phyloP scores from a whole-genome alignment of 2,888 invertebrate species.

The Itoplectis maculator region DNA sequence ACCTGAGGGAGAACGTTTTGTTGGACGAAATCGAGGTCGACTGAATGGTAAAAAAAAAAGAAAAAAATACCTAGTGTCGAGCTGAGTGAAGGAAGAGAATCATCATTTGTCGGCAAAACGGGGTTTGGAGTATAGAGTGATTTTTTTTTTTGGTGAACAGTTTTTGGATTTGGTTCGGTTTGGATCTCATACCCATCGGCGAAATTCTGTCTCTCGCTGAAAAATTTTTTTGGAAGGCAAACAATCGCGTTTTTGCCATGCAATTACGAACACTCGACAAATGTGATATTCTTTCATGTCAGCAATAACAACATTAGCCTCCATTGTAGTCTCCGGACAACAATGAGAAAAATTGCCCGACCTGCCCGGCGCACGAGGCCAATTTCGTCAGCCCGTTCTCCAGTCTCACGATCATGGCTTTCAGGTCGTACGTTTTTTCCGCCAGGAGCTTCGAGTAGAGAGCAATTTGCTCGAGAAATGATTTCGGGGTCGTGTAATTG shows the following conservation, averaged over 20 bases:
- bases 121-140: too few species aligned
- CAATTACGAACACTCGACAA: too few species aligned
- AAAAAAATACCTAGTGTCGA: background rate
- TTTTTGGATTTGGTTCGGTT: too few species aligned
- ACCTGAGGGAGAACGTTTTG: slow-evolving; percentile 84
- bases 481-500: slow-evolving; percentile 98
- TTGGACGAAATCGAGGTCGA: background rate
- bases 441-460: slow-evolving; percentile 91
- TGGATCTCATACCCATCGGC: too few species aligned
- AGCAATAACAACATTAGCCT: background rate
- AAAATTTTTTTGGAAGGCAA: too few species aligned
- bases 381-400: slow-evolving; percentile 96
- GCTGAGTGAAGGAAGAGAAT: too few species aligned
- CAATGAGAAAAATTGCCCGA: slow-evolving; percentile 75
- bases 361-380: slow-evolving; percentile 93
- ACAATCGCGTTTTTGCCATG: too few species aligned
- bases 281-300: too few species aligned
- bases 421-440: slow-evolving; percentile 89
- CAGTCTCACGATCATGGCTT: slow-evolving; percentile 91
- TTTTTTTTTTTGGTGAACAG: too few species aligned
- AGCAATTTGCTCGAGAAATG: slow-evolving; percentile 96
- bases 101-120: too few species aligned
- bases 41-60: too few species aligned
- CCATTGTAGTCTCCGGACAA: slow-evolving; percentile 1
- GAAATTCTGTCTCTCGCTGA: too few species aligned